phyloP scores from a whole-genome alignment of 2,888 invertebrate species.

The Lycophotia porphyrea region DNA sequence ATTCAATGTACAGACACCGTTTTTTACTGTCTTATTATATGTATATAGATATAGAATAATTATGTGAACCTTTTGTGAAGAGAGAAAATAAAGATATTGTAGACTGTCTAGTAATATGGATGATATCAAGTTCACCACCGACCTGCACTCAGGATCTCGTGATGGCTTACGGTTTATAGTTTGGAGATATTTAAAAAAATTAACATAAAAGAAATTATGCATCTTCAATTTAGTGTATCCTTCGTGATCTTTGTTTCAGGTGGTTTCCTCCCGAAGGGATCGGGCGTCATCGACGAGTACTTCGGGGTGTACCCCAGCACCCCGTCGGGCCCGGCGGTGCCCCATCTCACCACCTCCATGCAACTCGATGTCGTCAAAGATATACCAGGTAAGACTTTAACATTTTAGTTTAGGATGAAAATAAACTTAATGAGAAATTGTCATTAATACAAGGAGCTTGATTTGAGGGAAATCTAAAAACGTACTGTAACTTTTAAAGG shows the following conservation, averaged over 20 bases:
- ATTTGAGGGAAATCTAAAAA: not conserved
- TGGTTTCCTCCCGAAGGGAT: constrained; percentile 40
- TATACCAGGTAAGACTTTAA: constrained; percentile 51
- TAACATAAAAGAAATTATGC: too few relatives aligned
- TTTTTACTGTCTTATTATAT: too few relatives aligned
- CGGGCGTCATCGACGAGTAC: constrained; percentile 85
- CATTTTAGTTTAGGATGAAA: not conserved
- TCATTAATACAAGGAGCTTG: not conserved
- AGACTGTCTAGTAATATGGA: too few relatives aligned
- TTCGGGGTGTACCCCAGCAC: constrained; percentile 88
- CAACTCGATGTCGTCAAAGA: constrained; percentile 81
- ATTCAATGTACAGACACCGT: too few relatives aligned
- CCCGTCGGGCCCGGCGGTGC: constrained; percentile 73
- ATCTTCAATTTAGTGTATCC: not conserved
- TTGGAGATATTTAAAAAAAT: not conserved
- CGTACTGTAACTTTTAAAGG: not conserved
- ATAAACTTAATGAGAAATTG: not conserved
- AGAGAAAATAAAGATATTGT: too few relatives aligned
- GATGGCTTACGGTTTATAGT: not conserved
- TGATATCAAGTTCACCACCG: not conserved
- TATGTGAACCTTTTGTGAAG: too few relatives aligned
- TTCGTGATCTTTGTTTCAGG: constrained; percentile 12
- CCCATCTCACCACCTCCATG: constrained; percentile 86
- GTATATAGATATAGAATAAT: too few relatives aligned
- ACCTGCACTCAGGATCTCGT: not conserved